Conservation (phyloP, 2,113 vertebrate genomes). For the Indicator maculatus region DNA sequence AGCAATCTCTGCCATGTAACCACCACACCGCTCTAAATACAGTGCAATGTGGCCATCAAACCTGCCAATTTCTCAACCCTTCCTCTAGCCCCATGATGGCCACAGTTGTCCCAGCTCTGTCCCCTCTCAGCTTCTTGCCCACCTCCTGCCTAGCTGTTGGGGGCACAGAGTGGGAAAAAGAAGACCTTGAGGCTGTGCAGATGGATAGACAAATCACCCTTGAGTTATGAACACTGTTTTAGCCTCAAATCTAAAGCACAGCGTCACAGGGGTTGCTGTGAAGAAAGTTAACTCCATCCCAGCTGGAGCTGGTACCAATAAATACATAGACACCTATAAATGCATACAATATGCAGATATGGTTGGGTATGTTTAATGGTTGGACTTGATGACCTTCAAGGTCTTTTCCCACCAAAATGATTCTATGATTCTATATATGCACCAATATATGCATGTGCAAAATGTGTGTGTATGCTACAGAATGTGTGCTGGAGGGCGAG, state of each 20-base stretch:
- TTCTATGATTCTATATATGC: neutral
- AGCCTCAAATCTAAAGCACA: neutral
- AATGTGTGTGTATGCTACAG: neutral
- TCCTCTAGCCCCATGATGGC: too few species aligned
- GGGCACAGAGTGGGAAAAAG: neutral
- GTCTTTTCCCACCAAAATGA: too few species aligned
- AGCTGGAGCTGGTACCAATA: accelerated
- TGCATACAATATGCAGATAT: neutral
- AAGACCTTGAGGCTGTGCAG: neutral
- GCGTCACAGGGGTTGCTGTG: neutral
- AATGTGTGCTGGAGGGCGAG: neutral
- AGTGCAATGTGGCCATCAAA: neutral
- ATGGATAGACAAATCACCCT: neutral
- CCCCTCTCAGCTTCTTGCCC: neutral
- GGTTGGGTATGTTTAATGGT: too few species aligned
- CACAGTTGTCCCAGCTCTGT: neutral
- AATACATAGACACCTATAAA: neutral
- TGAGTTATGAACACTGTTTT: neutral
- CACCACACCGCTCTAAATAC: neutral
- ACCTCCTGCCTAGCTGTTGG: accelerated
- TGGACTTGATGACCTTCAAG: too few species aligned
- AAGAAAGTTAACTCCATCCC: neutral
- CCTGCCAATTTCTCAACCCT: neutral
- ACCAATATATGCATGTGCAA: neutral
- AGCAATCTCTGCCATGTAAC: neutral